These are phyloP conservation scores for Brachionus calyciflorus DNA, from an alignment of 1,140 invertebrate species.

Conservation along the genomic window DNA sequence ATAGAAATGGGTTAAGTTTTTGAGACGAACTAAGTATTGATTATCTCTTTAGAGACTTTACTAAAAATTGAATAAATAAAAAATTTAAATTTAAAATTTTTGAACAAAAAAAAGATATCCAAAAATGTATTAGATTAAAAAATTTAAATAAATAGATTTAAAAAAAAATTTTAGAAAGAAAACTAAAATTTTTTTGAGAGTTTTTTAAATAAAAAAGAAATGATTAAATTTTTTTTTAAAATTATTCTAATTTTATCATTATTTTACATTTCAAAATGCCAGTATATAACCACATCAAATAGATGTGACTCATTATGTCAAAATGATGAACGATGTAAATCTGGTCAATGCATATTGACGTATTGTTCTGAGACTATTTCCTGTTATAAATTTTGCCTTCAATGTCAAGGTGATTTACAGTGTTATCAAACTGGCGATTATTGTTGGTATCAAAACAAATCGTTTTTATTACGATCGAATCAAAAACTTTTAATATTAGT, in stretches of 20 bases:
- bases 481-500: too few species aligned
- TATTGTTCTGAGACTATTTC: constrained; percentile 29
- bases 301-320: constrained; percentile 44
- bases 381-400: constrained; percentile 30
- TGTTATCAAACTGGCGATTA: constrained; percentile 33
- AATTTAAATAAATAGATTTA: too few species aligned
- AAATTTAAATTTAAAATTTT: too few species aligned
- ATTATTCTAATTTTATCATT: background rate
- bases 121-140: too few species aligned
- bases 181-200: too few species aligned
- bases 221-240: background rate
- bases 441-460: constrained; percentile 38
- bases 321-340: constrained; percentile 40
- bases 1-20: too few species aligned
- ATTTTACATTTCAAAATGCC: background rate
- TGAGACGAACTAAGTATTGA: too few species aligned
- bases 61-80: too few species aligned
- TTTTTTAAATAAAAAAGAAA: too few species aligned
- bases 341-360: constrained; percentile 32
- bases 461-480: background rate
- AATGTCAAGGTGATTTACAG: background rate
- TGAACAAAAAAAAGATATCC: too few species aligned
- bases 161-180: too few species aligned
- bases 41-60: too few species aligned
- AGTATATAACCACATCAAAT: background rate